phyloP scores from a whole-genome alignment of 2,888 invertebrate genomes.

The Erannis defoliaria region DNA sequence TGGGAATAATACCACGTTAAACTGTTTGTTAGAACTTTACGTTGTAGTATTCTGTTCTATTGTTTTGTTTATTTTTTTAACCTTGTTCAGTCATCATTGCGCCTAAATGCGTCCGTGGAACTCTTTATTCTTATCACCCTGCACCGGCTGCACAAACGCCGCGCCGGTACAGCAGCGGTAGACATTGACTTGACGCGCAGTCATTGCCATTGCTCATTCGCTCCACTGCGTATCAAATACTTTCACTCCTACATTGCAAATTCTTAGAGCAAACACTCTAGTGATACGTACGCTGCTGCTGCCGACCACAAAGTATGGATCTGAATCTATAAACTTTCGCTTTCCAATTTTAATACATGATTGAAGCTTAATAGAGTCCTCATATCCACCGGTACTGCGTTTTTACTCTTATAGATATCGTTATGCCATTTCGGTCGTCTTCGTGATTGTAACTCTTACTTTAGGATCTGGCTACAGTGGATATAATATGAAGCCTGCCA shows the following conservation, averaged over 20 bases:
- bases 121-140: not conserved
- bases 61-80: not conserved
- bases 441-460: too few relatives aligned
- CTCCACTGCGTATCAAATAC: slow-evolving; percentile 30
- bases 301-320: not conserved
- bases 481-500: too few relatives aligned
- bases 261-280: slow-evolving; percentile 20
- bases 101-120: not conserved
- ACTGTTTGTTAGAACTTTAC: slow-evolving; percentile 12
- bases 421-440: not conserved
- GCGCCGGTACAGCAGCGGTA: not conserved
- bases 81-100: not conserved
- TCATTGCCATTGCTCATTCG: slow-evolving; percentile 49
- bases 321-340: slow-evolving; percentile 6
- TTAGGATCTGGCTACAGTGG: too few relatives aligned
- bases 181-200: slow-evolving; percentile 41
- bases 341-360: slow-evolving; percentile 7
- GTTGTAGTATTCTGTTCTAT: not conserved
- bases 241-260: slow-evolving; percentile 28
- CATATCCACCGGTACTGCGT: not conserved
- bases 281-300: not conserved
- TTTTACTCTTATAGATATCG: not conserved
- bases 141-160: slow-evolving; percentile 1
- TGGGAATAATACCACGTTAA: slow-evolving; percentile 27
- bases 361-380: not conserved